These are phyloP conservation scores for Margarornis squamiger DNA, from an alignment of 2,797 vertebrate species.

Conservation along the genomic window DNA sequence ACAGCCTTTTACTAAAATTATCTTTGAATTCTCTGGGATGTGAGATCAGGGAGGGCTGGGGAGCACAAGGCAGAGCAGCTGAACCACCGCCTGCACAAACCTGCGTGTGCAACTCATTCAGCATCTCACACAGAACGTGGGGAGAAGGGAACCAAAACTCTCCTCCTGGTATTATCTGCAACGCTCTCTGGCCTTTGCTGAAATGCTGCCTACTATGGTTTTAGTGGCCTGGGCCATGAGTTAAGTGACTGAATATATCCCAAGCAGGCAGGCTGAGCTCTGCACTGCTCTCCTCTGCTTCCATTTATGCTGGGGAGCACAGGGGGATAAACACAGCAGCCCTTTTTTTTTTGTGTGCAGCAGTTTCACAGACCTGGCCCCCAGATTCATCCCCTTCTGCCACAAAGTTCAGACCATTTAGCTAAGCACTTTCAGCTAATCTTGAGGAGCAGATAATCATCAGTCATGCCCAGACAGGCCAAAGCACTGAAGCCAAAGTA, in stretches of 20 bases:
- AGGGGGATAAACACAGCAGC: background rate
- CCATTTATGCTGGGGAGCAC: fast-evolving
- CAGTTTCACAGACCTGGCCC: background rate
- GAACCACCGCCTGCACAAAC: background rate
- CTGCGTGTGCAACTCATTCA: fast-evolving
- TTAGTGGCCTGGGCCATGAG: background rate
- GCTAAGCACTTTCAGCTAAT: constrained; percentile 1
- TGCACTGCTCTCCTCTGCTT: background rate
- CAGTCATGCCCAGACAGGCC: constrained; percentile 22
- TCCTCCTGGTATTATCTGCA: background rate
- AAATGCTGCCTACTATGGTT: background rate
- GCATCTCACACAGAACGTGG: background rate
- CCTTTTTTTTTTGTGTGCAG: background rate
- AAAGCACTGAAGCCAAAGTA: constrained; percentile 3
- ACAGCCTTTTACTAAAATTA: background rate
- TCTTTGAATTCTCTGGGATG: background rate
- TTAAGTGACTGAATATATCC: background rate
- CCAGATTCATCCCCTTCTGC: background rate
- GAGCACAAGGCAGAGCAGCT: background rate
- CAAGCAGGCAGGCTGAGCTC: background rate
- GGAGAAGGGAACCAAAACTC: background rate
- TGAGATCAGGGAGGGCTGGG: background rate
- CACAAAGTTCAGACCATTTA: background rate
- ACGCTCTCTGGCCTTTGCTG: background rate
- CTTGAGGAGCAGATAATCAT: constrained; percentile 43